Evolutionary conservation across 2,797 vertebrate species (phyloP).

Genomic region (Parauchenoglanis ngamensis): DNA sequence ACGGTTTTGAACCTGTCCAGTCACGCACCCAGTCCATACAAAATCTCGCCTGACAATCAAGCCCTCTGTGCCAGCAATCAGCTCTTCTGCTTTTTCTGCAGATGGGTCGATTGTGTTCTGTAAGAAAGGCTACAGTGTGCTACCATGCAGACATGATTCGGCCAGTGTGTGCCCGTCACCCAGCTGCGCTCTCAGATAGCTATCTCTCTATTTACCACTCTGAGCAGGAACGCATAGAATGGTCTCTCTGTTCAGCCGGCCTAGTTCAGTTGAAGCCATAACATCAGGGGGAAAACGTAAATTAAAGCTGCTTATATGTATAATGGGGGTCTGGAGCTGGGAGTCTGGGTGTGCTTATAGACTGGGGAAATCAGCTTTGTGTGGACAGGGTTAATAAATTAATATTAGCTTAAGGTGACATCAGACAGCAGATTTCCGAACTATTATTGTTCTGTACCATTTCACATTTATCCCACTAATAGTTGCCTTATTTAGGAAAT

Average conservation of each 20-base stretch:
- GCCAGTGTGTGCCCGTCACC: slow-evolving; percentile 44
- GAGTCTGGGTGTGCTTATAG: slow-evolving; percentile 18
- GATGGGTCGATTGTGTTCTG: slow-evolving; percentile 52
- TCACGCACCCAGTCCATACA: slow-evolving; percentile 43
- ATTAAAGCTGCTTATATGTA: slow-evolving; percentile 45
- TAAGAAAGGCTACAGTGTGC: slow-evolving; percentile 51
- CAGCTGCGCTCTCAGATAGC: slow-evolving; percentile 54
- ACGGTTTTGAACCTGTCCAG: slow-evolving; percentile 43
- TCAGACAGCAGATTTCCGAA: not conserved
- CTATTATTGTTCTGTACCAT: slow-evolving; percentile 9
- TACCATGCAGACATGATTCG: slow-evolving; percentile 51
- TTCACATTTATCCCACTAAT: not conserved
- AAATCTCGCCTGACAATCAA: slow-evolving; percentile 43
- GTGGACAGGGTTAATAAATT: slow-evolving; percentile 2
- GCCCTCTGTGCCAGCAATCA: slow-evolving; percentile 44
- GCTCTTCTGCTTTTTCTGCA: slow-evolving; percentile 51
- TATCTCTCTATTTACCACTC: slow-evolving; percentile 42
- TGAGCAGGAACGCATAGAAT: slow-evolving; percentile 34
- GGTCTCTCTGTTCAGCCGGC: slow-evolving; percentile 44
- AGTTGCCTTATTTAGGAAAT: not conserved
- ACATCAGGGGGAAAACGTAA: slow-evolving; percentile 36
- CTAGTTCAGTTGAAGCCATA: slow-evolving; percentile 32
- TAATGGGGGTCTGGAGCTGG: slow-evolving; percentile 23
- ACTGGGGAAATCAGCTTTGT: not conserved
- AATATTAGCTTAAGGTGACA: slow-evolving; percentile 3